Evolutionary conservation across 2,113 vertebrate genomes (phyloP).

Genomic region (Garra rufa): DNA sequence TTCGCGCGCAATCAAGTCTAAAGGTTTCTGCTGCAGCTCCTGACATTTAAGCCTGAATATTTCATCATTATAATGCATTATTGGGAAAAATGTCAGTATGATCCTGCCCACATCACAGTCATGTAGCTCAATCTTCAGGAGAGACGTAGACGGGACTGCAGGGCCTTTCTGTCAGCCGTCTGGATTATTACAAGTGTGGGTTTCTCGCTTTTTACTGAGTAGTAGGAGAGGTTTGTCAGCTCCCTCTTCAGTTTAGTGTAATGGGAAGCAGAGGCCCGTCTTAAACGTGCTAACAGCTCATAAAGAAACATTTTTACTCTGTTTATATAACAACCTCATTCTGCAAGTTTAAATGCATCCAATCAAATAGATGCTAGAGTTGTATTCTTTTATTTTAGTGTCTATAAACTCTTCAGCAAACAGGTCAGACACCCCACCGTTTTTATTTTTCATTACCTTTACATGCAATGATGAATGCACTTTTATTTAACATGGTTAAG

Average conservation of each 20-base stretch:
- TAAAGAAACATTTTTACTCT: neutral
- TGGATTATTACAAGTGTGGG: neutral
- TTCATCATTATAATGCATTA: slow-evolving; percentile 26
- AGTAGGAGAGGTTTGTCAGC: neutral
- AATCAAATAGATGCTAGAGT: neutral
- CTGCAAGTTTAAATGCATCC: neutral
- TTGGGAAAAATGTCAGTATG: slow-evolving; percentile 34
- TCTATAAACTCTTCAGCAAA: neutral
- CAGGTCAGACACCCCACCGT: no score
- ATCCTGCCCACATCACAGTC: slow-evolving; percentile 17
- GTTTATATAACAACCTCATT: slow-evolving; percentile 11
- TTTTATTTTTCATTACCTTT: neutral
- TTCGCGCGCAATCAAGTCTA: neutral
- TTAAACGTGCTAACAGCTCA: slow-evolving; percentile 8
- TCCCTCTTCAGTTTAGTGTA: neutral
- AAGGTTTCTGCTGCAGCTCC: slow-evolving; percentile 2
- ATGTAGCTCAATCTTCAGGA: slow-evolving; percentile 20
- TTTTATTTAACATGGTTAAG: neutral
- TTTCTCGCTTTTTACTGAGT: neutral
- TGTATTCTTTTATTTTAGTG: neutral
- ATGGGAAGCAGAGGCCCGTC: neutral
- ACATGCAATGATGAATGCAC: neutral
- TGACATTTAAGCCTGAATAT: slow-evolving; percentile 46
- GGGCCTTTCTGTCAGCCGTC: neutral
- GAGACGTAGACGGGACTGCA: neutral